These are phyloP conservation scores for Odobenus rosmarus DNA, from an alignment of 2,113 vertebrate genomes.

Conservation along the genomic window DNA sequence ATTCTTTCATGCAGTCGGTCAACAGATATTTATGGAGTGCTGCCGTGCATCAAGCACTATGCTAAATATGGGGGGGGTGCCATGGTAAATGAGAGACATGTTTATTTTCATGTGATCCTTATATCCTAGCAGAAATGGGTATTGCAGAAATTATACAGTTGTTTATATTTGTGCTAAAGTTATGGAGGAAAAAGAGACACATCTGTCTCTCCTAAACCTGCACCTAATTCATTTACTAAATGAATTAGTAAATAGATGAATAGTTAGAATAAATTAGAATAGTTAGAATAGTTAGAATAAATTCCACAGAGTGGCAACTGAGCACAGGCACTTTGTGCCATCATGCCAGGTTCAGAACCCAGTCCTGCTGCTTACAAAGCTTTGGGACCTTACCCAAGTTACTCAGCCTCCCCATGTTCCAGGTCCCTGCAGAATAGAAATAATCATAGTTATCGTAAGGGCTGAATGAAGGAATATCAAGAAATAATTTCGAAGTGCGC, in stretches of 20 bases:
- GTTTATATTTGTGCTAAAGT: background rate
- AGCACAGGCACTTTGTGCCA: background rate
- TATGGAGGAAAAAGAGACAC: background rate
- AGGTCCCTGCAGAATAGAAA: background rate
- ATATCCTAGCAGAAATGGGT: background rate
- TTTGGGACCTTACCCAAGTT: background rate
- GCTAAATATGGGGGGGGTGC: background rate
- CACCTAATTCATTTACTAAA: background rate
- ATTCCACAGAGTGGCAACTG: background rate
- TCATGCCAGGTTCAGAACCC: background rate
- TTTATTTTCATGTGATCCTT: background rate
- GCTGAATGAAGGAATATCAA: background rate
- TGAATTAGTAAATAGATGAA: background rate
- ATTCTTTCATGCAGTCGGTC: background rate
- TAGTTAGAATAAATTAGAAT: background rate
- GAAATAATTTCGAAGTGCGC: background rate
- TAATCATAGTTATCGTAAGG: background rate
- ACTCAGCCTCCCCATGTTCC: background rate
- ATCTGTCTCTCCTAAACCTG: background rate
- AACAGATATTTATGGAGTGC: background rate
- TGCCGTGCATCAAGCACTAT: background rate
- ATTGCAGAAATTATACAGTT: background rate
- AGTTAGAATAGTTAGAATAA: background rate
- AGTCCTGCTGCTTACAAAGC: background rate
- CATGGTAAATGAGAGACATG: background rate